phyloP scores from a whole-genome alignment of 2,113 vertebrate genomes.

The Trinectes maculatus region DNA sequence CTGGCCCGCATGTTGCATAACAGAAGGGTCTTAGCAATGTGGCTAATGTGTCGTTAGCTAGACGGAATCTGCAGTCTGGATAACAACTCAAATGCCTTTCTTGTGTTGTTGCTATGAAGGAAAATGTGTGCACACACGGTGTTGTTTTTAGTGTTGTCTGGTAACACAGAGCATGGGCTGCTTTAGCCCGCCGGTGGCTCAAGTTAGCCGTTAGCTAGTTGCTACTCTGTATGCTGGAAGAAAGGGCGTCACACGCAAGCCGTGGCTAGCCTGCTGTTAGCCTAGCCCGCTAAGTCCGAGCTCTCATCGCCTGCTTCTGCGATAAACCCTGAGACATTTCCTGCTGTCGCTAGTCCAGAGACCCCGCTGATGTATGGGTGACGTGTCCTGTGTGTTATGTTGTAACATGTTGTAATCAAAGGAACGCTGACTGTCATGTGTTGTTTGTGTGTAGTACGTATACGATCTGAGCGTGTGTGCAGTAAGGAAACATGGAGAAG shows the following conservation, averaged over 20 bases:
- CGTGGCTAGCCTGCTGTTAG: slow-evolving; percentile 17
- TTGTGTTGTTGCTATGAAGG: too few species aligned
- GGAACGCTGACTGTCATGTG: too few species aligned
- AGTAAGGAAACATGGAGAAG: too few species aligned
- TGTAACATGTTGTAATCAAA: too few species aligned
- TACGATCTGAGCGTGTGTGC: too few species aligned
- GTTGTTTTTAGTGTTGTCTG: not conserved
- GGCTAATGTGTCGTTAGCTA: slow-evolving; percentile 35
- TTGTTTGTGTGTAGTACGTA: too few species aligned
- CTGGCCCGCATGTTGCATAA: slow-evolving; percentile 64
- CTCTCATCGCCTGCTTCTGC: slow-evolving; percentile 15
- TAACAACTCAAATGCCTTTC: not conserved
- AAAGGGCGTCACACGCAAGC: slow-evolving; percentile 26
- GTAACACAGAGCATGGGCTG: not conserved
- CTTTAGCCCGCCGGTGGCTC: not conserved
- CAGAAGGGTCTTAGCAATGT: slow-evolving; percentile 21
- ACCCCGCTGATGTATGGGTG: too few species aligned
- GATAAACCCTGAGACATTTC: too few species aligned
- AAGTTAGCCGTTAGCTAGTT: not conserved
- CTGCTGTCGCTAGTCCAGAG: too few species aligned
- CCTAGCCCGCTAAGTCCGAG: slow-evolving; percentile 15
- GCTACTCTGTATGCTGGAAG: not conserved
- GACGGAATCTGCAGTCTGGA: not conserved
- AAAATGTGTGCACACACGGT: not conserved
- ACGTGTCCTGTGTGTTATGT: too few species aligned